phyloP scores from a whole-genome alignment of 2,797 vertebrate genomes.

The Xenentodon cancila region DNA sequence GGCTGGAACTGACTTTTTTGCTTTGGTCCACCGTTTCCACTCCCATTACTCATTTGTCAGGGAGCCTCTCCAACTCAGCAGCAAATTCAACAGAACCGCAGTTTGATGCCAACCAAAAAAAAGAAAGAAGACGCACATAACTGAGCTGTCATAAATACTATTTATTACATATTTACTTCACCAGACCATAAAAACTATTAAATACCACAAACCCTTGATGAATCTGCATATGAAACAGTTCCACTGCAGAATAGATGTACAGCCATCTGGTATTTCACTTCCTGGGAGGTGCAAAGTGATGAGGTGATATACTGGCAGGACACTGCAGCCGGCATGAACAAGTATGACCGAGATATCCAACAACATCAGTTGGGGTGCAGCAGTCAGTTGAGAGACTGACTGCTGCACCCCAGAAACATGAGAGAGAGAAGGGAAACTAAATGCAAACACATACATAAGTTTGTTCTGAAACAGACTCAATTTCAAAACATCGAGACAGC shows the following conservation, averaged over 20 bases:
- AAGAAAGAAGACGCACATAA: not conserved
- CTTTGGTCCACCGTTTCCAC: no score
- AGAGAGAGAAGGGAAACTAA: not conserved
- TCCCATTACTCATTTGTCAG: not conserved
- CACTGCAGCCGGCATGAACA: no score
- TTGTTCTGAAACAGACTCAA: no score
- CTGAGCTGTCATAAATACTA: constrained; percentile 22
- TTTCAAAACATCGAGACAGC: no score
- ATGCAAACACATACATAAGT: not conserved
- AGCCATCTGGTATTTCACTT: not conserved
- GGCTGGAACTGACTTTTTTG: no score
- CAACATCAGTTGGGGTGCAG: not conserved
- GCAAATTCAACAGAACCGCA: not conserved
- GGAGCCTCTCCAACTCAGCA: not conserved
- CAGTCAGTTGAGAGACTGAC: not conserved
- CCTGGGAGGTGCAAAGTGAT: not conserved
- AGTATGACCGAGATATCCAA: no score
- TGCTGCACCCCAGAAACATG: constrained; percentile 1
- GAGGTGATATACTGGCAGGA: not conserved
- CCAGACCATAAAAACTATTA: constrained; percentile 38
- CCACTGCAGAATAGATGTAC: not conserved
- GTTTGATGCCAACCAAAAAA: constrained; percentile 28
- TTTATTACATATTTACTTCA: constrained; percentile 56
- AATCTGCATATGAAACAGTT: not conserved
- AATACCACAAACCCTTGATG: constrained; percentile 16